Evolutionary conservation across 2,797 vertebrate species (phyloP).

Genomic region (Lophotriccus pileatus): DNA sequence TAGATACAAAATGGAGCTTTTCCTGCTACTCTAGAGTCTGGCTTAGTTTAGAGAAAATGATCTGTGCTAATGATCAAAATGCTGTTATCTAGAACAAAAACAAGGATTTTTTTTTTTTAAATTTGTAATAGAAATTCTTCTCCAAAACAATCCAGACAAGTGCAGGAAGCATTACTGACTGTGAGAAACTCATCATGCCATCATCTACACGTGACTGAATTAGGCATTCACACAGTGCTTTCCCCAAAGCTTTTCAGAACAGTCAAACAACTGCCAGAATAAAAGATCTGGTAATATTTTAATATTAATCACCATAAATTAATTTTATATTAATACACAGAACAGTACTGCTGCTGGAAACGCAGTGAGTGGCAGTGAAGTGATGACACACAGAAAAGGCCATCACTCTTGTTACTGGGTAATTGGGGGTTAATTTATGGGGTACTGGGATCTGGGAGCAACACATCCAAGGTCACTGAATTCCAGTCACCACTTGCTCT

Average conservation of each 20-base stretch:
- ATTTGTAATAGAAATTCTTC: conserved; percentile 63
- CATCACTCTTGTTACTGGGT: not conserved
- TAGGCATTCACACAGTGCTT: not conserved
- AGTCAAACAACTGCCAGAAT: conserved; percentile 32
- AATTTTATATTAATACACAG: conserved; percentile 40
- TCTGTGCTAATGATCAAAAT: conserved; percentile 69
- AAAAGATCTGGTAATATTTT: conserved; percentile 62
- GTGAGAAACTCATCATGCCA: conserved; percentile 16
- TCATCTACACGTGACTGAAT: conserved; percentile 24
- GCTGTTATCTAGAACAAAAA: conserved; percentile 61
- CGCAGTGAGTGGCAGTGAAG: conserved; percentile 16
- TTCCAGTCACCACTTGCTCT: not conserved
- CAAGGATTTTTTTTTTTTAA: conserved; percentile 24
- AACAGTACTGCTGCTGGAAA: conserved; percentile 7
- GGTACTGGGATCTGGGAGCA: not conserved
- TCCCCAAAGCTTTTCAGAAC: conserved; percentile 14
- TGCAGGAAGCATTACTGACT: conserved; percentile 17
- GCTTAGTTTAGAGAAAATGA: conserved; percentile 63
- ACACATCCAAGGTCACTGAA: not conserved
- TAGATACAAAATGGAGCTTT: conserved; percentile 58
- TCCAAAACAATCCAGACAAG: conserved; percentile 42
- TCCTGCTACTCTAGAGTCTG: not conserved
- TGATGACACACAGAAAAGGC: conserved; percentile 12
- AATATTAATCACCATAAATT: conserved; percentile 66
- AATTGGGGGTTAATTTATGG: conserved; percentile 41